Percentiles rank a stretch among this genome's conserved stretches.
Evolutionary conservation across 2,113 vertebrate genomes (phyloP).

Genomic region (Sylvietta virens): DNA sequence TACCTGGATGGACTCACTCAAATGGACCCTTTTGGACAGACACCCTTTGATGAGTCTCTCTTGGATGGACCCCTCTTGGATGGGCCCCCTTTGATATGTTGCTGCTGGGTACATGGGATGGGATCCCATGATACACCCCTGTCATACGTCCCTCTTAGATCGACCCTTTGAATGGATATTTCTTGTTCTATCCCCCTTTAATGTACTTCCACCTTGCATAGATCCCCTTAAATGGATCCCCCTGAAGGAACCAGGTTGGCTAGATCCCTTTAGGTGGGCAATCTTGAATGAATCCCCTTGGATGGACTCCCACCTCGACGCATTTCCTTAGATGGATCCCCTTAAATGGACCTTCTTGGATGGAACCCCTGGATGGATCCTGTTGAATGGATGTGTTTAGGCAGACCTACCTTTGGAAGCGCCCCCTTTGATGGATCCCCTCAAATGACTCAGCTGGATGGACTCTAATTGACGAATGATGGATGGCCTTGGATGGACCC

Average conservation of each 20-base stretch:
- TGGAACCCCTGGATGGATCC: background rate
- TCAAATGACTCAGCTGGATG: background rate
- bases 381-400: background rate
- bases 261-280: background rate
- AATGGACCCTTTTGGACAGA: background rate
- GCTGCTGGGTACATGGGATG: background rate
- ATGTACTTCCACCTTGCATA: background rate
- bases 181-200: background rate
- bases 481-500: background rate
- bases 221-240: background rate
- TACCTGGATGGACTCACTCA: background rate
- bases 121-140: background rate
- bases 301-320: background rate
- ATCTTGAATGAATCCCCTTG: background rate
- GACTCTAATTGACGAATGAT: background rate
- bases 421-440: background rate
- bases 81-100: background rate
- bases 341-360: background rate
- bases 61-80: background rate
- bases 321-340: background rate
- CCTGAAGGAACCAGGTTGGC: background rate
- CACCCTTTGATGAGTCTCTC: background rate
- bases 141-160: background rate
- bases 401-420: background rate
- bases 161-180: background rate